Conservation (phyloP, 2,888 invertebrate species). For the Harpagoxenus sublaevis region DNA sequence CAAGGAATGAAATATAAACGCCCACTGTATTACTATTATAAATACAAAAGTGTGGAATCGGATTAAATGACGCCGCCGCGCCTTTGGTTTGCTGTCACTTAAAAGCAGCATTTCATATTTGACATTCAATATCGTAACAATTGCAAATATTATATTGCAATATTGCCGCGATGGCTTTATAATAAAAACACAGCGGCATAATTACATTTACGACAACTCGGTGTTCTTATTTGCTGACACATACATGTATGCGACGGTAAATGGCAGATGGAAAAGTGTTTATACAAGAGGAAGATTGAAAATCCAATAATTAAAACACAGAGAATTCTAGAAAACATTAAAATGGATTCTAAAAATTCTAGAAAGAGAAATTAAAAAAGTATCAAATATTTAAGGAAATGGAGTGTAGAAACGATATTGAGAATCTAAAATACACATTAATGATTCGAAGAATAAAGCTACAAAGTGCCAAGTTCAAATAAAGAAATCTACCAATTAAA, state of each 20-base stretch:
- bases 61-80: constrained; percentile 24
- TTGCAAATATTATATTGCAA: not conserved
- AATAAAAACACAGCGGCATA: not conserved
- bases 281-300: not conserved
- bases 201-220: not conserved
- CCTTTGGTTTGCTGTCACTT: constrained; percentile 14
- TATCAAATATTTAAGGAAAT: not conserved
- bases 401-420: no score
- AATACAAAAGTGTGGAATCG: constrained; percentile 25
- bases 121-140: constrained; percentile 41
- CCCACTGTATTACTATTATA: not conserved
- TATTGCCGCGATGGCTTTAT: not conserved
- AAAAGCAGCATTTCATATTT: constrained; percentile 15
- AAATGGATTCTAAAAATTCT: no score
- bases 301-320: not conserved
- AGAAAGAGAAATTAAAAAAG: not conserved
- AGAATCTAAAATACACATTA: not conserved
- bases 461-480: not conserved
- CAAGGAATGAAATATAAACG: constrained; percentile 44
- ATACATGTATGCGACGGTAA: not conserved
- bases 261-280: not conserved
- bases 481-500: not conserved
- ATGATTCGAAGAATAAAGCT: constrained; percentile 5
- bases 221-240: not conserved
- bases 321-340: not conserved